These are phyloP conservation scores for Nymphalis urticae DNA, from an alignment of 2,888 invertebrate species.

Conservation along the genomic window DNA sequence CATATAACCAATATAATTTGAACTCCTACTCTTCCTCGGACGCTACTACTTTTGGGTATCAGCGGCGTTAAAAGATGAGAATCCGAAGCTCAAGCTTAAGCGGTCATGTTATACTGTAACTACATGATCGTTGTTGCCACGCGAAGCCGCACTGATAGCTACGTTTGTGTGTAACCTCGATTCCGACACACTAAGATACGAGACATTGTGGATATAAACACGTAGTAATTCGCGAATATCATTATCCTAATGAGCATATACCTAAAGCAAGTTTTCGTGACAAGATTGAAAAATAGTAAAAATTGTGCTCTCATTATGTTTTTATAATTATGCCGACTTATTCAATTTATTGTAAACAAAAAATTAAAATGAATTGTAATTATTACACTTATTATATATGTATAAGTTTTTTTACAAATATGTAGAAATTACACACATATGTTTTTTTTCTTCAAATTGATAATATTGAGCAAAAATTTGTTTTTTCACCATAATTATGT, in stretches of 20 bases:
- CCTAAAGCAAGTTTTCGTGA: slow-evolving; percentile 51
- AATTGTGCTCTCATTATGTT: slow-evolving; percentile 1
- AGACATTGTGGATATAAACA: slow-evolving; percentile 76
- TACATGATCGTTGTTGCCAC: slow-evolving; percentile 76
- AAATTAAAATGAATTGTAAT: too few species aligned
- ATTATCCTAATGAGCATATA: slow-evolving; percentile 76
- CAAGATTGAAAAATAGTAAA: slow-evolving; percentile 53
- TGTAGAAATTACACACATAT: too few species aligned
- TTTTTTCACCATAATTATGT: too few species aligned
- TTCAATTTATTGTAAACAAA: too few species aligned
- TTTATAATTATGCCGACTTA: too few species aligned
- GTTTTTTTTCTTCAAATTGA: too few species aligned
- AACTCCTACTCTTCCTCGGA: slow-evolving; percentile 55
- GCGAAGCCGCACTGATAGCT: slow-evolving; percentile 66
- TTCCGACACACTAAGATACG: slow-evolving; percentile 73
- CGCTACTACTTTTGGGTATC: slow-evolving; percentile 41
- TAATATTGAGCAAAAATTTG: too few species aligned
- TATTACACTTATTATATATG: too few species aligned
- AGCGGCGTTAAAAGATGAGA: slow-evolving; percentile 59
- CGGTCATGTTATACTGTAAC: slow-evolving; percentile 60
- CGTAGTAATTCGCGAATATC: slow-evolving; percentile 78
- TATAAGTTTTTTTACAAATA: too few species aligned
- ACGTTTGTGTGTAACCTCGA: slow-evolving; percentile 77
- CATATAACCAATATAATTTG: slow-evolving; percentile 52
- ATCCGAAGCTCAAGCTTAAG: slow-evolving; percentile 51